Conservation (phyloP, 2,113 vertebrate genomes). For the Pimephales promelas region DNA sequence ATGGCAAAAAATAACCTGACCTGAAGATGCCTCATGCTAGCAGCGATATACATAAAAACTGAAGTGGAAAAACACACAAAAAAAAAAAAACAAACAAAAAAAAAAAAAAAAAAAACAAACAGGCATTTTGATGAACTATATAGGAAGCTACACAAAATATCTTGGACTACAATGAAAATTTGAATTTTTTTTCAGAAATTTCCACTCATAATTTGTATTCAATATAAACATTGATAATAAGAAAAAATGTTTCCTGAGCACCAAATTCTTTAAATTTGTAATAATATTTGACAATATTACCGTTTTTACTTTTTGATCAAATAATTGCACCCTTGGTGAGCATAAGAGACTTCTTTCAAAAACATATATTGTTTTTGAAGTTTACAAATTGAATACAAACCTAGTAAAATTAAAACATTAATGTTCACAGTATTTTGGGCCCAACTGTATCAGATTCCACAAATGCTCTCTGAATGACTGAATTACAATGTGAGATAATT, state of each 20-base stretch:
- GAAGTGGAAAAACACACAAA: background rate
- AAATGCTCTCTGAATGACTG: background rate
- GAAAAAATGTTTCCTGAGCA: no score
- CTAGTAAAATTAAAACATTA: background rate
- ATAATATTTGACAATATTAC: no score
- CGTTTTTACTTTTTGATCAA: no score
- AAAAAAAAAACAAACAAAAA: background rate
- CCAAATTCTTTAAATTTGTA: no score
- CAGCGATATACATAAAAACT: background rate
- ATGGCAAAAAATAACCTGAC: constrained; percentile 49
- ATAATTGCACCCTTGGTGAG: no score
- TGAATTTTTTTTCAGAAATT: background rate
- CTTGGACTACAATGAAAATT: background rate
- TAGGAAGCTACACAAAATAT: background rate
- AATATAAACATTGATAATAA: no score
- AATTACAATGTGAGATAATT: constrained; percentile 1
- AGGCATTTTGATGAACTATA: background rate
- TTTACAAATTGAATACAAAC: no score
- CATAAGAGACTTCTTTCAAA: no score
- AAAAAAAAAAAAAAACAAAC: background rate
- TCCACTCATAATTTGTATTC: no score
- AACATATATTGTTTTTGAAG: no score
- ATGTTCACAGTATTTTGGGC: background rate
- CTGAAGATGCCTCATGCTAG: constrained; percentile 22
- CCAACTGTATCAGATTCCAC: background rate